phyloP scores from a whole-genome alignment of 2,888 invertebrate species.

The Limnephilus lunatus region DNA sequence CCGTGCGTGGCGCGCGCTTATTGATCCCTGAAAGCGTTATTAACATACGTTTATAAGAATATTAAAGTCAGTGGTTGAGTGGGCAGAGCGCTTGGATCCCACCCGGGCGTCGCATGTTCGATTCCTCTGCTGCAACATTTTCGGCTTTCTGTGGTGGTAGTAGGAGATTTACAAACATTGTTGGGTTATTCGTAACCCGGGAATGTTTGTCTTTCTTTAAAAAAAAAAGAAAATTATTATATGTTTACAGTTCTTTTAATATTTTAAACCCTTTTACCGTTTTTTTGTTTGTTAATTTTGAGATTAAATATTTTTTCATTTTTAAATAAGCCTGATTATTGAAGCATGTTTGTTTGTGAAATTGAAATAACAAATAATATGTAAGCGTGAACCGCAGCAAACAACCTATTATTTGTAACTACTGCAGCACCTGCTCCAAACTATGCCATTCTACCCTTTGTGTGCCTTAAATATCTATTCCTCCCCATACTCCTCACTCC shows the following conservation, averaged over 20 bases:
- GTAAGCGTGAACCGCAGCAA: slow-evolving; percentile 44
- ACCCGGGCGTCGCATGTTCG: too few species aligned
- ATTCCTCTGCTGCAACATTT: too few species aligned
- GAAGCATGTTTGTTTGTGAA: slow-evolving; percentile 54
- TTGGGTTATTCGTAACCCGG: too few species aligned
- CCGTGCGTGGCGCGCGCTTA: too few species aligned
- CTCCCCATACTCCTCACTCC: background rate
- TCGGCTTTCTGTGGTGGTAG: too few species aligned
- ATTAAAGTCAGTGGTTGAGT: too few species aligned
- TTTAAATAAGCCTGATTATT: slow-evolving; percentile 35
- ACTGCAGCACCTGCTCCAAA: slow-evolving; percentile 63
- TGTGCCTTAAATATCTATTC: slow-evolving; percentile 24
- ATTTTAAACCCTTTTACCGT: background rate
- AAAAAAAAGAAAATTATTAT: too few species aligned
- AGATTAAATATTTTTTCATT: background rate
- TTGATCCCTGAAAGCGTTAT: too few species aligned
- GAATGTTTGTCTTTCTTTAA: too few species aligned
- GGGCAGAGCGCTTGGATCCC: too few species aligned
- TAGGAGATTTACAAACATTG: too few species aligned
- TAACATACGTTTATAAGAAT: too few species aligned
- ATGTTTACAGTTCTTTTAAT: background rate
- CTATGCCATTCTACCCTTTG: slow-evolving; percentile 61
- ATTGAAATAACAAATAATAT: slow-evolving; percentile 54
- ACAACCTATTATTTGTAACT: slow-evolving; percentile 63
- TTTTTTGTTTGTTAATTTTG: background rate